phyloP scores from a whole-genome alignment of 2,888 invertebrate species.

The Hirtodrosophila cameraria region DNA sequence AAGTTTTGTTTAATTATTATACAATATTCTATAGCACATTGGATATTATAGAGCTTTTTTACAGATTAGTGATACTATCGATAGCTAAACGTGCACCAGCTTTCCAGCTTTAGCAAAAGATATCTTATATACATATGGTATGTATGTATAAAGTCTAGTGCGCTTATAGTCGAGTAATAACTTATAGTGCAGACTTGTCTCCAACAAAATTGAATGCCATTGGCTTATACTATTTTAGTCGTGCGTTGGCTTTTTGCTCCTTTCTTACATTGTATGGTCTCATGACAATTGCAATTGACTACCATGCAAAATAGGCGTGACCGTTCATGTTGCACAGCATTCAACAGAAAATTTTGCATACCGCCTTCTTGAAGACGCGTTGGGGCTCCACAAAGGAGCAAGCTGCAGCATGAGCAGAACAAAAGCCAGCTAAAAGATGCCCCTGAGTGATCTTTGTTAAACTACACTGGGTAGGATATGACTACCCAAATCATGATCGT shows the following conservation, averaged over 20 bases:
- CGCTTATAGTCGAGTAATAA: no score
- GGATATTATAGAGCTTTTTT: no score
- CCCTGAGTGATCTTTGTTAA: constrained; percentile 76
- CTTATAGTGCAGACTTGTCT: not conserved
- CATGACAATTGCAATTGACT: constrained; percentile 48
- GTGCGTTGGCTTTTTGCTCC: constrained; percentile 2
- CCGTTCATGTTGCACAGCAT: constrained; percentile 28
- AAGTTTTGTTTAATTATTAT: no score
- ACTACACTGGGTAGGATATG: constrained; percentile 25
- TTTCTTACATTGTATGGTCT: constrained; percentile 10
- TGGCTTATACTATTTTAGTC: not conserved
- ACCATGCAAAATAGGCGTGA: constrained; percentile 44
- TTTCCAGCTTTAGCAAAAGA: no score
- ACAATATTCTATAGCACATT: no score
- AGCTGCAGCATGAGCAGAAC: constrained; percentile 44
- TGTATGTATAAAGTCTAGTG: no score
- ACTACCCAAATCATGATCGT: constrained; percentile 62
- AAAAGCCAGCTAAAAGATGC: constrained; percentile 58
- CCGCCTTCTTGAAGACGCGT: constrained; percentile 29
- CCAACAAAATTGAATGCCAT: not conserved
- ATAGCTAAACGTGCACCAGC: no score
- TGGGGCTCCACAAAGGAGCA: not conserved
- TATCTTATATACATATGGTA: no score
- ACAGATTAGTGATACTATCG: no score
- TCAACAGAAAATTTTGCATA: constrained; percentile 41